Evolutionary conservation across 2,797 vertebrate species (phyloP), one percentile per base, ranked within the genome.

Genomic region (Myotis myotis): DNA sequence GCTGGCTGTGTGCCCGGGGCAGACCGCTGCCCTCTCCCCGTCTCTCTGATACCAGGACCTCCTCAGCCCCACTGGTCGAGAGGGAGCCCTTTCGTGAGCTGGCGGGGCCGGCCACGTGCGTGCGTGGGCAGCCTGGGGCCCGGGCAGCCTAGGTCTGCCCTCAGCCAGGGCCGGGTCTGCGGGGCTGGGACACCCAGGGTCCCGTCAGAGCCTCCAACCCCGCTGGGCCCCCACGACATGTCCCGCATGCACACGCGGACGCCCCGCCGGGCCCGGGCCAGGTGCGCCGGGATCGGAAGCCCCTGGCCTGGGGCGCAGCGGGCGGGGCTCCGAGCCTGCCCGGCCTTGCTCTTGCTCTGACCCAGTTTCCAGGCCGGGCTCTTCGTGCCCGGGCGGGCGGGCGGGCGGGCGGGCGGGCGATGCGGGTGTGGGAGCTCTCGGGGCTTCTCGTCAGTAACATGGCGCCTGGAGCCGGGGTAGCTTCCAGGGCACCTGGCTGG

Each of bases 261-360:
- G 0, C 20, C 53, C 49, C 49, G 49, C 49, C 5, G 16, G 16
- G 78, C 68, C 36, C 0, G 25, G 78, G 60, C 36, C 82, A n/a
- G 76, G 47, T 5, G n/a, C 6, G 23, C 57, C 38, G 30, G 47
- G 44, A 49, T 8, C 55, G 2, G 79, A 38, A 55, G 85, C 74
- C 82, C 87, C 94, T 64, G 53, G 22, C 76, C n/a, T 20, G 0
- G 33, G 87, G 71, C 2, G 12, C 3, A 55, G n/a, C 0, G 2
- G 60, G 30, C 25, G 7, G 10, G 47, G 15, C 22, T 38, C 66
- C 19, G 78, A 47, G 82, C 95, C 80, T 93, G 95, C 95, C 95
- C 82, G 20, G 96, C 95, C 97, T 96, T 92, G 96, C 88, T 94
- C 92, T 89, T 76, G 96, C 88, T 92, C 93, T 95, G 96, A 95